Evolutionary conservation across 2,888 invertebrate species (phyloP).

Genomic region (Apeira syringaria): DNA sequence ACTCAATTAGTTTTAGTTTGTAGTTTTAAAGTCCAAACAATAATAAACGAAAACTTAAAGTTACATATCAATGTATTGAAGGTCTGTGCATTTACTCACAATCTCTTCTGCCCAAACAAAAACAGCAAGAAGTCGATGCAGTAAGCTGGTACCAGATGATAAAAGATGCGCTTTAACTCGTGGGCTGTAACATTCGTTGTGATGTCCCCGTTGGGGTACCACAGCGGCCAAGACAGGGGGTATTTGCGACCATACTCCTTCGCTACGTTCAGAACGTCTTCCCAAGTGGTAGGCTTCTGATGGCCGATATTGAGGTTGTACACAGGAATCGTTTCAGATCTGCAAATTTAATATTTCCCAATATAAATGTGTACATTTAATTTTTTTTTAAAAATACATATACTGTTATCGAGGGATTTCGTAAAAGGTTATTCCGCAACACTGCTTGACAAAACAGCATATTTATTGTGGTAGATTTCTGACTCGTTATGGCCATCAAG

Average conservation of each 20-base stretch:
- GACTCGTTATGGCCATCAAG: too few species aligned
- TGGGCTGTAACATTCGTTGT: slow-evolving; percentile 87
- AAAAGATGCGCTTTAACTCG: slow-evolving; percentile 86
- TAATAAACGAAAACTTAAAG: too few species aligned
- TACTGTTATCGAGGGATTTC: too few species aligned
- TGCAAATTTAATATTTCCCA: slow-evolving; percentile 57
- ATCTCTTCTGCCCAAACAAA: slow-evolving; percentile 89
- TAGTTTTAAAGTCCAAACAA: too few species aligned
- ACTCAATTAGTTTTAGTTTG: too few species aligned
- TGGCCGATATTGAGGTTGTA: slow-evolving; percentile 95
- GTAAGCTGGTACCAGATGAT: slow-evolving; percentile 91
- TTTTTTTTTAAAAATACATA: too few species aligned
- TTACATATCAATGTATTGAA: too few species aligned
- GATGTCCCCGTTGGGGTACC: slow-evolving; percentile 93
- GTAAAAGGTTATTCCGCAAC: too few species aligned
- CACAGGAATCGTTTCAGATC: slow-evolving; percentile 87
- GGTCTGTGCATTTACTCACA: too few species aligned
- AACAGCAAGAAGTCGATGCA: slow-evolving; percentile 90
- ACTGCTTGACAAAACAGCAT: too few species aligned
- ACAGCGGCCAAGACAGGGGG: slow-evolving; percentile 92
- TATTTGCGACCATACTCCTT: slow-evolving; percentile 86
- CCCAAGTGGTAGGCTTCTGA: slow-evolving; percentile 93
- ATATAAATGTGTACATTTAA: too few species aligned
- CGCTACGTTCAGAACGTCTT: slow-evolving; percentile 89
- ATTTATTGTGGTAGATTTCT: too few species aligned